Evolutionary conservation across 2,113 vertebrate genomes (phyloP).

Genomic region (Petrocephalus zakoni): DNA sequence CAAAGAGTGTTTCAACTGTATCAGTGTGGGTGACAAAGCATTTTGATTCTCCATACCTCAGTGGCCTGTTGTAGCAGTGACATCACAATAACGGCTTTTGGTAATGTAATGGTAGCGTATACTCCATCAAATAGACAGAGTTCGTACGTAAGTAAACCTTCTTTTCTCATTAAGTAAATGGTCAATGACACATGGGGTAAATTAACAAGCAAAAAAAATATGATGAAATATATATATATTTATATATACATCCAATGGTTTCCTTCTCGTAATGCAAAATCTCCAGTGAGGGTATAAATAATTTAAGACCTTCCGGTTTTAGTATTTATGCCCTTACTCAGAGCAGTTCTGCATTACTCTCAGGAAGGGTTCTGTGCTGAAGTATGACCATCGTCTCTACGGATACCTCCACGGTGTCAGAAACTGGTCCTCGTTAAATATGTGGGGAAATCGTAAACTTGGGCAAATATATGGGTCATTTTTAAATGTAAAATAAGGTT

Average conservation of each 20-base stretch:
- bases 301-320: constrained; percentile 15
- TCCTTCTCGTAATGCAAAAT: constrained; percentile 55
- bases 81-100: constrained; percentile 76
- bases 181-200: constrained; percentile 64
- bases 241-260: constrained; percentile 49
- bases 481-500: constrained; percentile 1
- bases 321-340: constrained; percentile 41
- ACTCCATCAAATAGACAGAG: constrained; percentile 64
- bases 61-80: constrained; percentile 80
- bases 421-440: background rate
- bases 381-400: constrained; percentile 37
- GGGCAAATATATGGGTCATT: background rate
- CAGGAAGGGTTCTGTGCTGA: constrained; percentile 54
- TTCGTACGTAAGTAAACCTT: constrained; percentile 68
- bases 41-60: constrained; percentile 71
- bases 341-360: constrained; percentile 57
- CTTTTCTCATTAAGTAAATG: constrained; percentile 75
- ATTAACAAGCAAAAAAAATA: constrained; percentile 46
- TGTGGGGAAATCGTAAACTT: background rate
- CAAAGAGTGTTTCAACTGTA: constrained; percentile 73
- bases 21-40: constrained; percentile 76
- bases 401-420: background rate
- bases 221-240: background rate
- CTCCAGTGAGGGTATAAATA: constrained; percentile 36
- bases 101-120: constrained; percentile 57